These are phyloP conservation scores for Saccostrea cuccullata DNA, from an alignment of 1,140 invertebrate genomes.

Conservation along the genomic window DNA sequence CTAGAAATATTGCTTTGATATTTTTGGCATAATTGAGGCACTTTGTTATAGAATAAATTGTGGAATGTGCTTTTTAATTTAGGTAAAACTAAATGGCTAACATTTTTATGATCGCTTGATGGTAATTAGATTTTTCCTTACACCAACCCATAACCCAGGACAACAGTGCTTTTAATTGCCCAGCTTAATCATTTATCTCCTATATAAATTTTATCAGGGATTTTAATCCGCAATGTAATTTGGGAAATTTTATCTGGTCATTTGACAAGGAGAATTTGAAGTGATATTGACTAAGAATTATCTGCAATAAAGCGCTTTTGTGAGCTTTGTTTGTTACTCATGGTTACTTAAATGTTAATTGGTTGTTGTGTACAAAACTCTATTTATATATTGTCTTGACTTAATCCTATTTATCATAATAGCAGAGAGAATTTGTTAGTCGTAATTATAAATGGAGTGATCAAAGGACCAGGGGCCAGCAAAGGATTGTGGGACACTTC, in stretches of 20 bases:
- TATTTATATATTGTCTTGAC: slow-evolving; percentile 54
- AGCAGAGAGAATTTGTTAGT: slow-evolving; percentile 44
- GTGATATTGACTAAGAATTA: slow-evolving; percentile 39
- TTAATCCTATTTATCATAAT: slow-evolving; percentile 55
- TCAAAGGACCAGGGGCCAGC: slow-evolving; percentile 21
- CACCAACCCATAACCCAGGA: not conserved
- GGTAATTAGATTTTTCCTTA: slow-evolving; percentile 38
- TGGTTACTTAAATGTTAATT: slow-evolving; percentile 51
- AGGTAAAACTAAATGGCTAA: not conserved
- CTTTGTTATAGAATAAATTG: slow-evolving; percentile 15
- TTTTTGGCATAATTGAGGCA: not conserved
- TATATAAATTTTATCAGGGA: slow-evolving; percentile 39
- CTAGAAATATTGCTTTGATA: slow-evolving; percentile 20
- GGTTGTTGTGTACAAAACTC: slow-evolving; percentile 53
- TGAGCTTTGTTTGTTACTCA: slow-evolving; percentile 37
- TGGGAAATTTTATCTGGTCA: slow-evolving; percentile 46
- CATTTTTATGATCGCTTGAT: slow-evolving; percentile 14
- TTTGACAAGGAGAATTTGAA: slow-evolving; percentile 43
- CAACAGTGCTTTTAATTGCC: slow-evolving; percentile 43
- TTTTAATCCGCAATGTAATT: slow-evolving; percentile 47
- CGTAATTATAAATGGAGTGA: slow-evolving; percentile 40
- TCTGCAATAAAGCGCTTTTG: slow-evolving; percentile 40
- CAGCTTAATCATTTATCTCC: slow-evolving; percentile 44
- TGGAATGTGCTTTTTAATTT: slow-evolving; percentile 14
- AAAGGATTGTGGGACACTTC: slow-evolving; percentile 48